Evolutionary conservation across 2,888 invertebrate genomes (phyloP), one percentile per base, ranked within the genome.

Genomic region (Brenthis hecate): DNA sequence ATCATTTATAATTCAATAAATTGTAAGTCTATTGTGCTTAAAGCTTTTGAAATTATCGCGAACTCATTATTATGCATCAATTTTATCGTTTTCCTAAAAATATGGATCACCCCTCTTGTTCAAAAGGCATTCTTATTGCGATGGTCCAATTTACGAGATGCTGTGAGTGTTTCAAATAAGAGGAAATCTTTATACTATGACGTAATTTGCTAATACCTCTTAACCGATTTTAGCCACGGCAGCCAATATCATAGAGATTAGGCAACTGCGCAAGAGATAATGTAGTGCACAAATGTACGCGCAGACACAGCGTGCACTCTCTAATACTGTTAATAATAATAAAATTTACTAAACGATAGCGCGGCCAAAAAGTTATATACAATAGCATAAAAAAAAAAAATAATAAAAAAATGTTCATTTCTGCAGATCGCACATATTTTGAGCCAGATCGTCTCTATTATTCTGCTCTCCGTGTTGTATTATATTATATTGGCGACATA

Each of bases 401-500:
- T 19, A 57, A 57, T 43, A 28, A 36, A 56, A 56, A 43, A 43
- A 43, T 43, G 11, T 36, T 11, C 4, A 54, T 19, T 54, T 54
- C 23, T 54, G 13, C 19, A 3, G 13, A 23, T 50, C 5, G 11
- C 1, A 11, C 4, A 16, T 56, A 2, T 16, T 50, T 6, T 60
- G 28, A 28, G 32, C 50, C 60, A 50, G 73, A 74, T 11, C 56
- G 16, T 48, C 47, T 56, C 74, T 76, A 73, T 77, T 75, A 76
- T 74, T 70, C 71, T 65, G 54, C 71, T 68, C 74, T 58, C 68
- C 73, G 74, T 78, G 81, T 80, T 43, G 79, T 81, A 80, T 83
- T 83, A 81, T 81, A 80, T 81, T 82, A 79, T 78, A 83, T 81
- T 71, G 80, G 69, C 76, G 78, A 77, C 86, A 85, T 82, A 81